Base-by-base conservation (phyloP, 2,113 vertebrate genomes). In the Megaptera novaeangliae region DNA sequence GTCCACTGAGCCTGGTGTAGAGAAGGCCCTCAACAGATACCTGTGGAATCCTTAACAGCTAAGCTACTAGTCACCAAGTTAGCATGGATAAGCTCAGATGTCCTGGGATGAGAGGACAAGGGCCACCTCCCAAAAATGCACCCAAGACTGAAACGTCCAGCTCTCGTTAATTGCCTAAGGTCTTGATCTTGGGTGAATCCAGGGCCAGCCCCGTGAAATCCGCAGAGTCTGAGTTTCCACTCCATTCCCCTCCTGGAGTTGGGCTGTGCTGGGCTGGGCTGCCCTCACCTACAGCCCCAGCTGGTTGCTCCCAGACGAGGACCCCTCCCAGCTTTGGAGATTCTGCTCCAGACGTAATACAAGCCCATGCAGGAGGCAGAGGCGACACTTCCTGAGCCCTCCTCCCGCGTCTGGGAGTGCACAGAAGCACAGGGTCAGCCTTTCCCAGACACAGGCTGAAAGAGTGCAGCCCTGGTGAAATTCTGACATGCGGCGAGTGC, bases 391-490 rank as follows among this genome's bases (percentile, higher is more conserved):
- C 20, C 78, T 46, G 88, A 61, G 31, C 55, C 93, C 55, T 29
- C 0, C 1, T 11, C 18, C 36, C 17, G 4, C 1, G 3, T 41
- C 14, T 27, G 7, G n/a, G 52, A 31, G 12, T 11, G 13, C 78
- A 81, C 0, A 1, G 10, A 66, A 39, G 34, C 49, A 21, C 36
- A 23, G 0, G 34, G 31, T 34, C 88, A 64, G 18, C 6, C 64
- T 68, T n/a, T 61, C 6, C n/a, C 6, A 5, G 25, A 44, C 77
- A 14, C 41, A 41, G 81, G 83, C 63, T 57, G 52, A 31, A 34
- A 59, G 46, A 31, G 15, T 4, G 12, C 77, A 69, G 83, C 13
- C 36, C 52, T 49, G 14, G 61, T 14, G 49, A 34, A 29, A 52
- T 8, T n/a, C 49, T 49, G 63, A n/a, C 8, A 14, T 12, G 44